Base-by-base conservation (phyloP, 2,797 vertebrate genomes). In the Diceros bicornis region DNA sequence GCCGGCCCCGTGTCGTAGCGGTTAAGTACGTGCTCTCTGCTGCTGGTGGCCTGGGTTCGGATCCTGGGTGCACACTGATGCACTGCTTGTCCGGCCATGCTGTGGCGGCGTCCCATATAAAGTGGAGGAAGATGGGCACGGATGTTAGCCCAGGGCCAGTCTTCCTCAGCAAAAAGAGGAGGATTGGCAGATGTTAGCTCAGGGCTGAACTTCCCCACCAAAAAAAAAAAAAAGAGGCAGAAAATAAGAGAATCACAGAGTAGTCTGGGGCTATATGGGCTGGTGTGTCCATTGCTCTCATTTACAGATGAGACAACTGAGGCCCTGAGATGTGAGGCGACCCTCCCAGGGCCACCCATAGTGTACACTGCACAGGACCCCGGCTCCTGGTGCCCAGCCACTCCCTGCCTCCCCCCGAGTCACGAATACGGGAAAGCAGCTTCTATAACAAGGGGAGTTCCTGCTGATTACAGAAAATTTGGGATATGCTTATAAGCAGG, bases 351-450 rank as follows among this genome's bases (percentile, higher is more conserved):
- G 29, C 29, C 25, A 7, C 47, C 11, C 18, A 52, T 47, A 41
- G 27, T 10, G 14, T 32, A 12, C 9, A 27, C 3, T 14, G 77
- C 6, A 23, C 17, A 4, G 71, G 52, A 84, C 34, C 1, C 21
- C 13, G 82, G 2, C 4, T 52, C 21, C 71, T 17, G 3, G 10
- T 0, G 0, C 34, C 27, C 32, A n/a, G 23, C 5, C 21, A 10
- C 23, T 13, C 3, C 27, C 29, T 62, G 77, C 59, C 14, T 62
- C 18, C 8, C 18, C 5, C 25, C 69, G 18, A 44, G 20, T n/a
- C 25, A 18, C 16, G 34, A 59, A 41, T 44, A n/a, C 8, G 4
- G 18, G 17, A 29, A 57, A 86, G 21, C 18, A 37, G 4, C 5
- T 85, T 92, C 12, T 3, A 47, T 7, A 55, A 47, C 14, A 52